Evolutionary conservation across 2,888 invertebrate genomes (phyloP).

Genomic region (Pyrrhia umbra): DNA sequence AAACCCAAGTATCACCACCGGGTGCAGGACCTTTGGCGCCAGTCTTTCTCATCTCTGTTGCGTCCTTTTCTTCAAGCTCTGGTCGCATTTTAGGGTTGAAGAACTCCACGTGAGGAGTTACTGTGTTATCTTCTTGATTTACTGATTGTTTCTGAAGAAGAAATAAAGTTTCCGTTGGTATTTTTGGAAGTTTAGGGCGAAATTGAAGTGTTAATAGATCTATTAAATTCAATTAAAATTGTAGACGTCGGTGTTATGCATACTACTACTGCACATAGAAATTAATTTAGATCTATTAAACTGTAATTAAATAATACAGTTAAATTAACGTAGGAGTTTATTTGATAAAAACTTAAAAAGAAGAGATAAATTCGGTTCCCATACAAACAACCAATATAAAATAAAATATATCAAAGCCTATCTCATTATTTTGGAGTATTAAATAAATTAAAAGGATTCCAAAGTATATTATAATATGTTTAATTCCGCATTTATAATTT

Average conservation of each 20-base stretch:
- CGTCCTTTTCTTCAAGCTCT: constrained; percentile 92
- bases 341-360: too few relatives aligned
- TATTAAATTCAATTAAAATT: constrained; percentile 21
- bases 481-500: neutral
- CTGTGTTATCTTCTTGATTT: constrained; percentile 88
- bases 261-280: constrained; percentile 21
- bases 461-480: neutral
- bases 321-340: too few relatives aligned
- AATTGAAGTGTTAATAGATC: constrained; percentile 24
- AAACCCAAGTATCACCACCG: constrained; percentile 95
- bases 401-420: too few relatives aligned
- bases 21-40: constrained; percentile 92
- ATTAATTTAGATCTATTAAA: constrained; percentile 13
- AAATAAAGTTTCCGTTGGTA: too few relatives aligned
- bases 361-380: too few relatives aligned
- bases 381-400: too few relatives aligned
- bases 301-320: too few relatives aligned
- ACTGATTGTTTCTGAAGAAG: constrained; percentile 81
- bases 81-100: constrained; percentile 93
- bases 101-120: constrained; percentile 92
- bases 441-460: neutral
- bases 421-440: neutral
- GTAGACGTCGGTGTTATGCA: constrained; percentile 23
- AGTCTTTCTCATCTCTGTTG: constrained; percentile 90
- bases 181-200: too few relatives aligned